Percentiles rank a stretch among this genome's conserved stretches.
Conservation (phyloP, 2,888 invertebrate species). For the Incurvaria masculella region DNA sequence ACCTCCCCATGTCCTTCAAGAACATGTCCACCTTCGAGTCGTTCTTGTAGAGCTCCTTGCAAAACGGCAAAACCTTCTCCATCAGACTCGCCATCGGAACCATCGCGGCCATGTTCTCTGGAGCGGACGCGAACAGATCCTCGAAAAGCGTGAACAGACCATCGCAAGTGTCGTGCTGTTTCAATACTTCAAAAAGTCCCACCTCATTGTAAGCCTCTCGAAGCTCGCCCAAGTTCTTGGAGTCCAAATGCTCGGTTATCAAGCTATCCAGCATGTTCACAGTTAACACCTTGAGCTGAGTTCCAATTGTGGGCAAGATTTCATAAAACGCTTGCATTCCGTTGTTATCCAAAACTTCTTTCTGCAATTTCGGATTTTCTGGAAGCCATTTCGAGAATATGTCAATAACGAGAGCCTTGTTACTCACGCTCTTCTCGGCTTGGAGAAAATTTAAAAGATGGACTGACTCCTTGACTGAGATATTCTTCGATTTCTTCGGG, state of each 20-base stretch:
- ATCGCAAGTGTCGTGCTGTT: constrained; percentile 27
- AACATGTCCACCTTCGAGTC: constrained; percentile 21
- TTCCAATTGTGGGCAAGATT: constrained; percentile 30
- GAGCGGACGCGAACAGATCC: constrained; percentile 21
- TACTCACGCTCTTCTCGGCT: constrained; percentile 23
- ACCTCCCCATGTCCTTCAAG: constrained; percentile 2
- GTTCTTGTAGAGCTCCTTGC: constrained; percentile 23
- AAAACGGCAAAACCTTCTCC: constrained; percentile 30
- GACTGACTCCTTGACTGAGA: too few relatives aligned
- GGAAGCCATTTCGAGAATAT: constrained; percentile 34
- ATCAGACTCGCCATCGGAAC: constrained; percentile 26
- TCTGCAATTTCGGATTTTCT: constrained; percentile 32
- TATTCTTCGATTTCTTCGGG: too few relatives aligned
- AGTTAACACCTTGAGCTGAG: constrained; percentile 23
- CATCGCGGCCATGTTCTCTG: constrained; percentile 21
- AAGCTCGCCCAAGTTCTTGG: constrained; percentile 19
- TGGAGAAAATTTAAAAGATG: constrained; percentile 40
- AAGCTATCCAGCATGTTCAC: constrained; percentile 37
- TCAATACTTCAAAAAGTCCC: constrained; percentile 34
- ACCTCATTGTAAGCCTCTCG: constrained; percentile 24
- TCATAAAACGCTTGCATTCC: constrained; percentile 37
- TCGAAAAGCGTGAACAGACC: constrained; percentile 32
- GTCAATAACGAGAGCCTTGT: constrained; percentile 32
- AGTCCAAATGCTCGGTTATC: constrained; percentile 31
- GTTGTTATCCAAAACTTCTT: constrained; percentile 34